These are phyloP conservation scores for Clarias fuscus DNA, from an alignment of 2,797 vertebrate species.

Conservation along the genomic window DNA sequence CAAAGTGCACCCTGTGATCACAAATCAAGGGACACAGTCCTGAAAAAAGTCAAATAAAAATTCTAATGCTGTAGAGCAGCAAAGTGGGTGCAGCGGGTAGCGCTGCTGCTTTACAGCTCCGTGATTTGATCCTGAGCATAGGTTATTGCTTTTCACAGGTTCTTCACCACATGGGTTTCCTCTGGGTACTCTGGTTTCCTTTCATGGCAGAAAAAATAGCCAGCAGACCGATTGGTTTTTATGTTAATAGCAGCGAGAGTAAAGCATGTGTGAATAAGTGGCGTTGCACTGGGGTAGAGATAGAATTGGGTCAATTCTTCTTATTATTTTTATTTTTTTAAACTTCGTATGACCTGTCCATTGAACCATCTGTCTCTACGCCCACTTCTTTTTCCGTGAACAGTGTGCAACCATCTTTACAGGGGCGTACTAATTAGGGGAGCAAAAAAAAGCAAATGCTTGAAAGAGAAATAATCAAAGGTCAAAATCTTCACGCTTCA, in stretches of 20 bases:
- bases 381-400: not conserved
- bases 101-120: not conserved
- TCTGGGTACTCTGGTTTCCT: slow-evolving; percentile 8
- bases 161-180: not conserved
- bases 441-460: not conserved
- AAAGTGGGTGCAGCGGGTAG: not conserved
- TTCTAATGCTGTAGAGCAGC: not conserved
- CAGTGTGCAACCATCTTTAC: not conserved
- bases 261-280: not conserved
- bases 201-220: not conserved
- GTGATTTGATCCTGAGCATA: not conserved
- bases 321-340: too few relatives aligned
- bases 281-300: not conserved
- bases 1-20: not conserved
- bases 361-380: not conserved
- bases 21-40: not conserved
- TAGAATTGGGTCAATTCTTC: not conserved
- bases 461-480: slow-evolving; percentile 1
- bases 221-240: not conserved
- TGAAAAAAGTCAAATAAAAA: not conserved
- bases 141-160: not conserved
- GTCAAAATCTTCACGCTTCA: not conserved
- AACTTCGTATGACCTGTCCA: not conserved
- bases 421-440: not conserved
- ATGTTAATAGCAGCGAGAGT: not conserved